Evolutionary conservation across 2,888 invertebrate genomes (phyloP), one percentile per base, ranked within the genome.

Genomic region (Pristionchus japonicus): DNA sequence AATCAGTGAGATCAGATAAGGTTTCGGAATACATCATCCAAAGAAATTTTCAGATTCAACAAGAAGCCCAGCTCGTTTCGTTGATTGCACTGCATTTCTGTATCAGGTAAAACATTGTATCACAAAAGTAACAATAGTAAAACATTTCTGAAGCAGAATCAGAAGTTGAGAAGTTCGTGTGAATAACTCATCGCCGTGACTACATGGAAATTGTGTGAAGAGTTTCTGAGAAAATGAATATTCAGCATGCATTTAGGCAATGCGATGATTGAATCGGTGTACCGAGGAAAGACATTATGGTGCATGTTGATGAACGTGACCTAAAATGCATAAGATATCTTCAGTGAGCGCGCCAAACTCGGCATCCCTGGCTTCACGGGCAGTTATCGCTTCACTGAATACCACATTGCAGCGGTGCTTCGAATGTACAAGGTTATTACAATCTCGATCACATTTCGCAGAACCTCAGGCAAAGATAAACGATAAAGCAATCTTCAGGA

Each of bases 341-440:
- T 34, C 43, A 37, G 49, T 2, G 37, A 17, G 6, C 49, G 87
- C 17, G 43, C 52, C 40, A 37, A 49, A 23, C 47, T 52, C 37
- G 87, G 87, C 9, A n/a, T 52, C 27, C 49, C 43, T n/a, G 87
- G 77, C 34, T 87, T 87, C 87, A 77, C 40, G 1, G 74, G 61
- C 31, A 15, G 17, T 15, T 87, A 87, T 57, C 40, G 40, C 20
- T 87, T 87, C 87, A 87, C 74, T 17, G 87, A 87, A 20, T 87
- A 77, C 23, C 49, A 74, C 27, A 49, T 67, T 1, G 40, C 23
- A 4, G 37, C 77, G 1, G 52, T 77, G 87, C 52, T 87, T 1
- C 49, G 27, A 17, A 34, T 87, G 87, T 47, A 82, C 31, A 37
- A 82, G n/a, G 15, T n/a, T 20, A 40, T 11, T 37, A 17, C 27